phyloP scores from a whole-genome alignment of 2,888 invertebrate genomes.

The Apamea crenata region DNA sequence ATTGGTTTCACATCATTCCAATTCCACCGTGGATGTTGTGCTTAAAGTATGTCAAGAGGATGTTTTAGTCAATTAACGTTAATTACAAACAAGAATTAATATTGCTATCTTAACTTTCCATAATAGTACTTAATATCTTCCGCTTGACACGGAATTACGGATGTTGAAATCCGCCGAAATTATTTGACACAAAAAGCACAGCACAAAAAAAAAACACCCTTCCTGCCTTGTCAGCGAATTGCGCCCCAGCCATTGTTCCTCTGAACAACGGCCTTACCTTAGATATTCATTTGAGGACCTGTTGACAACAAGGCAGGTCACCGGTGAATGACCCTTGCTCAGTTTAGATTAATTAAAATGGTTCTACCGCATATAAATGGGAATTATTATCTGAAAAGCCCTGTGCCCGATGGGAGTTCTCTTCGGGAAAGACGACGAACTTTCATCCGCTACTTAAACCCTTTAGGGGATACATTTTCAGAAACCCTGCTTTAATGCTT shows the following conservation, averaged over 20 bases:
- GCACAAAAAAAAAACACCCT: too few relatives aligned
- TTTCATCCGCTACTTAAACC: background rate
- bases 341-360: conserved; percentile 37
- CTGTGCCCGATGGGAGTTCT: background rate
- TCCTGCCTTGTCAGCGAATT: conserved; percentile 37
- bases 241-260: conserved; percentile 31
- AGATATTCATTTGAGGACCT: conserved; percentile 50
- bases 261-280: conserved; percentile 30
- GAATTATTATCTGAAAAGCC: background rate
- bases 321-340: conserved; percentile 49
- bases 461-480: background rate
- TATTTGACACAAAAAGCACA: background rate
- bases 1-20: background rate
- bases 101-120: background rate
- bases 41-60: background rate
- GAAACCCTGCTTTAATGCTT: background rate
- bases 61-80: background rate
- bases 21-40: background rate
- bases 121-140: background rate
- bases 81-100: background rate
- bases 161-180: background rate
- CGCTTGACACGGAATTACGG: background rate
- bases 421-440: background rate
- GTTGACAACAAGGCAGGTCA: conserved; percentile 45
- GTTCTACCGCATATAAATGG: background rate